These are phyloP conservation scores for Alsophila aescularia DNA, from an alignment of 2,888 invertebrate genomes.

Conservation along the genomic window DNA sequence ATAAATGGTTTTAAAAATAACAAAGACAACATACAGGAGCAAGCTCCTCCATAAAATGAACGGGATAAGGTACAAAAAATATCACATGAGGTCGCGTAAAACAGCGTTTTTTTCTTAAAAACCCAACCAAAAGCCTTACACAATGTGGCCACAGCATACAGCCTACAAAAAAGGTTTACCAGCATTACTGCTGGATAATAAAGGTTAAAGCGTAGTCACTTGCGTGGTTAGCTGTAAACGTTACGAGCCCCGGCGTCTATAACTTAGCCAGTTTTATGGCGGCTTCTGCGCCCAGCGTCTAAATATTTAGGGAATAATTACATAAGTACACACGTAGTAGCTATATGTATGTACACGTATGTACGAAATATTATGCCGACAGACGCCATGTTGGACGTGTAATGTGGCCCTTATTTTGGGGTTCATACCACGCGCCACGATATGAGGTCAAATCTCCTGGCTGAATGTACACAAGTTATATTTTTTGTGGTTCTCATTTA, in stretches of 20 bases:
- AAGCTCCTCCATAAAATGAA: conserved; percentile 7
- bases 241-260: conserved; percentile 55
- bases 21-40: background rate
- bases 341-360: conserved; percentile 12
- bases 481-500: conserved; percentile 8
- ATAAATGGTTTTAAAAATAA: background rate
- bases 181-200: conserved; percentile 18
- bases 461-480: conserved; percentile 5
- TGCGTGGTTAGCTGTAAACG: conserved; percentile 35
- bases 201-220: conserved; percentile 22
- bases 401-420: conserved; percentile 24
- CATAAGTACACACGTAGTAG: conserved; percentile 51
- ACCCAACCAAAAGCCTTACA: conserved; percentile 26
- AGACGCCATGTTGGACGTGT: conserved; percentile 27
- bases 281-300: conserved; percentile 52
- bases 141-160: conserved; percentile 28
- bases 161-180: conserved; percentile 22
- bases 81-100: conserved; percentile 20
- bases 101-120: conserved; percentile 27
- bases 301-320: conserved; percentile 73
- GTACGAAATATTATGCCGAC: conserved; percentile 13
- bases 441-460: conserved; percentile 24
- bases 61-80: conserved; percentile 9
- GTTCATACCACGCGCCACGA: conserved; percentile 23
- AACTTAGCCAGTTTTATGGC: conserved; percentile 65